Conservation (phyloP, 1,140 invertebrate genomes). For the Hyles euphorbiae region DNA sequence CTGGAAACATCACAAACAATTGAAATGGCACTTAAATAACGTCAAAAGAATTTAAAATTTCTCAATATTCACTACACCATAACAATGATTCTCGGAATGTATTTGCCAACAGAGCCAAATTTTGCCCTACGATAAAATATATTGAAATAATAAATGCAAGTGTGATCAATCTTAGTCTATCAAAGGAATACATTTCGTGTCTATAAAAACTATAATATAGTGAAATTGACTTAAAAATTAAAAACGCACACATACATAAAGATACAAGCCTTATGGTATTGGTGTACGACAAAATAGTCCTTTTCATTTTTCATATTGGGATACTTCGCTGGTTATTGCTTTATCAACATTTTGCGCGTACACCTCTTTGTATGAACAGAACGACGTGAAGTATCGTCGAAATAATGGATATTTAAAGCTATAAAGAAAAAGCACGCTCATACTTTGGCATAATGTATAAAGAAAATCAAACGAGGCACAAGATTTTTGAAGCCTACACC, state of each 20-base stretch:
- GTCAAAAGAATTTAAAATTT: conserved; percentile 11
- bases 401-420: conserved; percentile 20
- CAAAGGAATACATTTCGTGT: conserved; percentile 17
- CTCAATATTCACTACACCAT: neutral
- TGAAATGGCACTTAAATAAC: conserved; percentile 23
- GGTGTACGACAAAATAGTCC: too few species aligned
- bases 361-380: too few species aligned
- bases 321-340: too few species aligned
- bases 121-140: too few species aligned
- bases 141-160: conserved; percentile 4
- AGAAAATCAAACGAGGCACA: conserved; percentile 24
- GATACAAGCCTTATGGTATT: too few species aligned
- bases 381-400: too few species aligned
- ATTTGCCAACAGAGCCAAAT: neutral
- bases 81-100: conserved; percentile 13
- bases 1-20: conserved; percentile 12
- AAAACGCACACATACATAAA: too few species aligned
- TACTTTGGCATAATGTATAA: conserved; percentile 32
- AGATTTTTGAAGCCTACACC: conserved; percentile 8
- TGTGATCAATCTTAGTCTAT: conserved; percentile 7
- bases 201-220: conserved; percentile 17
- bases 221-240: conserved; percentile 18
- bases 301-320: too few species aligned
- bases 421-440: conserved; percentile 24
- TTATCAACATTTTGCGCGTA: too few species aligned